Conservation (phyloP, 2,888 invertebrate genomes). For the Cephus nigrinus region DNA sequence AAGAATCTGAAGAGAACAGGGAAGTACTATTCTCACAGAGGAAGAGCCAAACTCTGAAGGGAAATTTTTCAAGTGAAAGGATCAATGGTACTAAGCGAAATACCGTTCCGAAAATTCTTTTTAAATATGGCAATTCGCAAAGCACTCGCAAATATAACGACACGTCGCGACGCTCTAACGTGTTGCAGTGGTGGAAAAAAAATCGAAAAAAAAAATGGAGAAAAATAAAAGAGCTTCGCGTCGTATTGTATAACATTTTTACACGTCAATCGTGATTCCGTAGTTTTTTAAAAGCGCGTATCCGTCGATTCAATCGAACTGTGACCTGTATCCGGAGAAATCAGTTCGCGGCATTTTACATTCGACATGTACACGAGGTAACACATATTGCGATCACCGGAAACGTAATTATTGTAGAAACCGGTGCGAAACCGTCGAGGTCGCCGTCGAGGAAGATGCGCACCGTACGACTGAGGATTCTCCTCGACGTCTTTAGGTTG, state of each 20-base stretch:
- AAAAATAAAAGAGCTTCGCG: conserved; percentile 20
- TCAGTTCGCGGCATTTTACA: not conserved
- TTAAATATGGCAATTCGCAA: not conserved
- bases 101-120: not conserved
- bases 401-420: no score
- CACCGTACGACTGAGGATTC: no score
- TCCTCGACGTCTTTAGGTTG: no score
- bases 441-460: no score
- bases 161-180: not conserved
- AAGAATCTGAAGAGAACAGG: no score
- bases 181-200: no score
- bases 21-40: no score
- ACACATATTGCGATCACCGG: not conserved
- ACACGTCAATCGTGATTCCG: conserved; percentile 51
- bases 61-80: no score
- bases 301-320: conserved; percentile 3
- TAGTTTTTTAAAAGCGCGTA: conserved; percentile 48
- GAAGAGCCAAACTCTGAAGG: no score
- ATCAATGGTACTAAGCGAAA: no score
- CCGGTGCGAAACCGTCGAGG: no score
- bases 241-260: conserved; percentile 44
- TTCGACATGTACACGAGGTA: not conserved
- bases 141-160: not conserved
- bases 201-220: conserved; percentile 7
- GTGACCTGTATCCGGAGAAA: not conserved